Evolutionary conservation across 2,113 vertebrate species (phyloP).

Genomic region (Lagopus leucura): DNA sequence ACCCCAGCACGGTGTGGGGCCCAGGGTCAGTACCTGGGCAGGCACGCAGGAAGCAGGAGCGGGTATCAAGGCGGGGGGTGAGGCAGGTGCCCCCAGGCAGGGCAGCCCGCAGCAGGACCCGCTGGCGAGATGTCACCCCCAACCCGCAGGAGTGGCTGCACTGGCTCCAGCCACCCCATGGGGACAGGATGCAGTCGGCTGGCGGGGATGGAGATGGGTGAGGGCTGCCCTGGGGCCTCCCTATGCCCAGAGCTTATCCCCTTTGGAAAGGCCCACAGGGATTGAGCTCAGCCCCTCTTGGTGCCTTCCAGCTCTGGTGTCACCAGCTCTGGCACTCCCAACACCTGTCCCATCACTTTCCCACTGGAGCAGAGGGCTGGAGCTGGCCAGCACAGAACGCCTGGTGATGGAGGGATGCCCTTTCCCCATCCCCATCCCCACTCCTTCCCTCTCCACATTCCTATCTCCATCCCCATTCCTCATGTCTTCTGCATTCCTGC

Average conservation of each 20-base stretch:
- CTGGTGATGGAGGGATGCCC: not conserved
- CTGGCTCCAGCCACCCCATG: constrained; percentile 86
- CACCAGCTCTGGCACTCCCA: not conserved
- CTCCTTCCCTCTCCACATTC: not conserved
- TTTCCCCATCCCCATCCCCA: not conserved
- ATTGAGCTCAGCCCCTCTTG: not conserved
- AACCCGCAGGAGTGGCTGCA: constrained; percentile 90
- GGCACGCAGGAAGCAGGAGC: constrained; percentile 85
- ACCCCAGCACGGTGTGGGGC: not conserved
- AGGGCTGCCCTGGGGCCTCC: not conserved
- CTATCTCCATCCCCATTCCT: not conserved
- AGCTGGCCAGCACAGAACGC: not conserved
- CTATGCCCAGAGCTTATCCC: not conserved
- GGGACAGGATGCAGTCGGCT: constrained; percentile 86
- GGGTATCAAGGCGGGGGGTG: constrained; percentile 78
- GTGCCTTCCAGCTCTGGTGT: not conserved
- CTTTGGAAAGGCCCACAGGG: not conserved
- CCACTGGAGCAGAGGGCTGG: not conserved
- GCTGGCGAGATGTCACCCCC: constrained; percentile 84
- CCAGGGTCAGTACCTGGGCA: constrained; percentile 81
- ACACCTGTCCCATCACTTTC: too few species aligned
- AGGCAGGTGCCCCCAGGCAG: constrained; percentile 78
- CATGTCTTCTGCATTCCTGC: too few species aligned
- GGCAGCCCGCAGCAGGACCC: constrained; percentile 78
- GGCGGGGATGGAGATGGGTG: not conserved